Evolutionary conservation across 1,140 invertebrate genomes (phyloP), one percentile per base, ranked within the genome.

Genomic region (Armadillidium nasatum): DNA sequence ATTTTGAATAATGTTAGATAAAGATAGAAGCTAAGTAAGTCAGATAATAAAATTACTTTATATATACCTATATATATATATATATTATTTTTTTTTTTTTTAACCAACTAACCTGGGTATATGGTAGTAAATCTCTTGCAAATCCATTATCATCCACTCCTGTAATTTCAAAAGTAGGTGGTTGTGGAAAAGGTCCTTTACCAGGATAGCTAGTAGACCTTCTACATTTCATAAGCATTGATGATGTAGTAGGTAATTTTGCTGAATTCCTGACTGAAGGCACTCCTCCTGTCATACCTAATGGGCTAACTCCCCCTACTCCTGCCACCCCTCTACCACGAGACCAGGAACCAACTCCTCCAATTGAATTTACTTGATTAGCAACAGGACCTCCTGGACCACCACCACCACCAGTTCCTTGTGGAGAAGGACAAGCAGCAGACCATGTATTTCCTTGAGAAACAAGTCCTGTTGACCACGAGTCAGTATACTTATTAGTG

Each of bases 361-460:
- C 46, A 50, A 50, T 50, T 50, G 46, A 50, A 50, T 50, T 50
- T 50, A 15, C 46, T 10, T 9, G 46, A 50, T 9, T 10, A 50
- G 46, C 46, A 50, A 50, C 46, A 50, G 46, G 46, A 50, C 46
- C 46, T 50, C 46, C 46, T 10, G 46, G 46, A 50, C 46, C 46
- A 10, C 46, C 46, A 50, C 46, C 46, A 10, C 46, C 46, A 50
- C 46, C 46, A 10, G 46, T 50, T 10, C 77, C 77, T 71, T 78
- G 77, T 23, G 77, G 77, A 13, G 77, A 78, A 13, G 77, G 77
- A 15, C 77, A 60, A 60, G 50, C 77, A 11, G 77, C 73, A 22
- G 77, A 78, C 77, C 77, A 78, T n/a, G 77, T 74, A 73, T 72
- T 78, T 46, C 77, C 74, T 54, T 76, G 77, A 3, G 77, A 78